phyloP scores from a whole-genome alignment of 2,797 vertebrate genomes.

The Gymnocypris eckloni region DNA sequence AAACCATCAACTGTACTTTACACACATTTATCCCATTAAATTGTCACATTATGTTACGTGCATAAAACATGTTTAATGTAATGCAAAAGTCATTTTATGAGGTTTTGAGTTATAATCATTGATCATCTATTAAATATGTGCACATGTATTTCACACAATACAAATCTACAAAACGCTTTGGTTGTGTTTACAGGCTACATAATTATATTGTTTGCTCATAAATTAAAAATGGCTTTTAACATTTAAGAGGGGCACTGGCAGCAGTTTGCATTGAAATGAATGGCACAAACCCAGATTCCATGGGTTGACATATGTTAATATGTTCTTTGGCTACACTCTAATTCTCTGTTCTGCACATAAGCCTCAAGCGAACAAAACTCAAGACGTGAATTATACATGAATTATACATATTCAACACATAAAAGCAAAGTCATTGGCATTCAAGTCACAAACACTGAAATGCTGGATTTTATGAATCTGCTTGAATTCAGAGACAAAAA shows the following conservation, averaged over 20 bases:
- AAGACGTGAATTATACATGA: slow-evolving; percentile 83
- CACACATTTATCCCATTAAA: not conserved
- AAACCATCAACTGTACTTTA: not conserved
- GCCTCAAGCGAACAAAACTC: slow-evolving; percentile 81
- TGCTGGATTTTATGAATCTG: slow-evolving; percentile 11
- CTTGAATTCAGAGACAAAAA: slow-evolving; percentile 79
- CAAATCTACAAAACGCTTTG: not conserved
- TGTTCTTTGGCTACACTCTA: slow-evolving; percentile 83
- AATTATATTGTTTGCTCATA: slow-evolving; percentile 77
- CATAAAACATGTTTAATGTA: slow-evolving; percentile 3
- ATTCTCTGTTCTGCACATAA: slow-evolving; percentile 82
- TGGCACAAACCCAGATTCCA: slow-evolving; percentile 78
- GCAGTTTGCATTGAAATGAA: slow-evolving; percentile 82
- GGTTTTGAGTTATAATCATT: not conserved
- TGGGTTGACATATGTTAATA: slow-evolving; percentile 87
- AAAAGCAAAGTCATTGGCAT: slow-evolving; percentile 81
- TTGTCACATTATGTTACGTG: not conserved
- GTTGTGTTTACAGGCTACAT: slow-evolving; percentile 69
- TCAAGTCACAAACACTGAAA: slow-evolving; percentile 68
- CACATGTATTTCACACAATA: not conserved
- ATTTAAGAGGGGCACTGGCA: slow-evolving; percentile 66
- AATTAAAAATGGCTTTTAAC: slow-evolving; percentile 74
- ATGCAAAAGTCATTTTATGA: not conserved
- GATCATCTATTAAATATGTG: slow-evolving; percentile 10
- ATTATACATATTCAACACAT: slow-evolving; percentile 72